A percentile compares a stretch with the other conserved stretches of the same genome.
These are phyloP conservation scores for Ophion ventricosus DNA, from an alignment of 2,888 invertebrate genomes.

Conservation along the genomic window DNA sequence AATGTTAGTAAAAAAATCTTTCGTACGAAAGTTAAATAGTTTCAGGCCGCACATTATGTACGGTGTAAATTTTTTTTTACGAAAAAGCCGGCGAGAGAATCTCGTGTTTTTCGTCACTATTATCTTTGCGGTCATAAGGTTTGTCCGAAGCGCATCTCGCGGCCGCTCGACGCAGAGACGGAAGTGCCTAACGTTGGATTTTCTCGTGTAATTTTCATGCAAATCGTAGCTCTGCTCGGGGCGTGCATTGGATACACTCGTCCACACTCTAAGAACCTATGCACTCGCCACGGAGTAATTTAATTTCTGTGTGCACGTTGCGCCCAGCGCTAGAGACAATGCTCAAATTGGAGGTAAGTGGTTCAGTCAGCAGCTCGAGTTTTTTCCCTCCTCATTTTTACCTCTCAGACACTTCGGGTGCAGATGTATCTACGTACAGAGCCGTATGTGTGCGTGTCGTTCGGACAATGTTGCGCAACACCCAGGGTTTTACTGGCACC, in stretches of 20 bases:
- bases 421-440: neutral
- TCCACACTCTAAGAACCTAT: neutral
- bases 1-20: neutral
- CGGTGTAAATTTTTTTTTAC: neutral
- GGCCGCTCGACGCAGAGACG: conserved; percentile 20
- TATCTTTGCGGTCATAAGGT: neutral
- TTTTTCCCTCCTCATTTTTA: conserved; percentile 14
- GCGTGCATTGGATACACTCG: conserved; percentile 17
- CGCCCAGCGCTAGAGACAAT: conserved; percentile 38
- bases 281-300: conserved; percentile 9
- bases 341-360: conserved; percentile 66
- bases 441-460: conserved; percentile 43
- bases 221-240: conserved; percentile 28
- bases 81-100: neutral
- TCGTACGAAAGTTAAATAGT: neutral
- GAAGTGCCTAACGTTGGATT: conserved; percentile 31
- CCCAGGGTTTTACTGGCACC: conserved; percentile 2
- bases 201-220: conserved; percentile 55
- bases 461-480: conserved; percentile 60
- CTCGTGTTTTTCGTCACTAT: no score
- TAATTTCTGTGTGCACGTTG: conserved; percentile 23
- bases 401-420: neutral
- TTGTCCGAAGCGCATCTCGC: neutral
- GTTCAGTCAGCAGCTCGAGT: conserved; percentile 46
- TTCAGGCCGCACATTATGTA: neutral